Evolutionary conservation across 2,888 invertebrate species (phyloP), one percentile per base, ranked within the genome.

Genomic region (Graphium colonna): DNA sequence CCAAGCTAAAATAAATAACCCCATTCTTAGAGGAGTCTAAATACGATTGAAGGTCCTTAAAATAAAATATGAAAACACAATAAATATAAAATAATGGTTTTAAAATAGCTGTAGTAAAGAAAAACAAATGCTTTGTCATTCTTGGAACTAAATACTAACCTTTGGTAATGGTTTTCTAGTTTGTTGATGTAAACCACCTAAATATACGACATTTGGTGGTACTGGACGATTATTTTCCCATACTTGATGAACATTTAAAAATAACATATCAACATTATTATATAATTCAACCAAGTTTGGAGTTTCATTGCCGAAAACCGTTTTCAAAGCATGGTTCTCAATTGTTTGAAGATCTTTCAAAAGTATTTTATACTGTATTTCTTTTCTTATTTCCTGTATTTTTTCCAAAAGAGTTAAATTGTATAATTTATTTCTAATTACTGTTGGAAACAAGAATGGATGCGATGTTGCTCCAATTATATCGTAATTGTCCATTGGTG

Each of bases 1-100:
- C 36, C 12, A 83, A 69, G 59, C 84, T 84, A 48, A 86, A 71
- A 56, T 77, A 80, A 15, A 86, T 73, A 0, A 82, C 79, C 0
- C 84, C 85, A 12, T 75, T 61, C 15, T 69, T 67, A 2, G 82
- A 77, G 0, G 68, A 66, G 46, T 81, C 78, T 9, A 84, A 58
- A 56, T 72, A 82, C 0, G 60, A 50, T 59, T 82, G 68, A 0
- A 83, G 57, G 18, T 77, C 75, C 78, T n/a, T 81, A 36, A 36
- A 36, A 36, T 21, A 21, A 21, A 21, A 21, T 21, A 21, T 21
- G 2, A 3, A 21, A 21, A 21, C 5, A 21, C 21, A 21, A 21
- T 3, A 21, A 21, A 21, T 5, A 21, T 21, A 3, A 21, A 21
- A 21, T 5, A 21, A 21, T 21, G 5, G 2, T 21, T 21, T n/a